These are phyloP conservation scores for Gari tellinella DNA, from an alignment of 2,888 invertebrate species.

Conservation along the genomic window DNA sequence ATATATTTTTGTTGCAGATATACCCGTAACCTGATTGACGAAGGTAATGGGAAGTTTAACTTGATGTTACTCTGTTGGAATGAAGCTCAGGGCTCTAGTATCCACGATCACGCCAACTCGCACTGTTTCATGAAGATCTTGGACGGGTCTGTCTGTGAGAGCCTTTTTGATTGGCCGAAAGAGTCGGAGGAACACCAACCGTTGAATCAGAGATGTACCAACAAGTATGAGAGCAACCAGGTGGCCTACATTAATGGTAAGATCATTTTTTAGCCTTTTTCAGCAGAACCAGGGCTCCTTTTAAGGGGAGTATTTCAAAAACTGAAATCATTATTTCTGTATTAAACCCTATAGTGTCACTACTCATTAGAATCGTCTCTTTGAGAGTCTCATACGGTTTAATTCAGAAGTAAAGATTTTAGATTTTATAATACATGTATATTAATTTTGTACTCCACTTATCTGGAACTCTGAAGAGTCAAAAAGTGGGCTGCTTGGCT, in stretches of 20 bases:
- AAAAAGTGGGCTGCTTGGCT: too few species aligned
- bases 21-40: constrained; percentile 97
- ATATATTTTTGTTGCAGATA: constrained; percentile 89
- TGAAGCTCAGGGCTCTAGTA: constrained; percentile 96
- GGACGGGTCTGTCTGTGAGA: constrained; percentile 89
- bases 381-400: too few species aligned
- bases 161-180: constrained; percentile 92
- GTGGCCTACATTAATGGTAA: constrained; percentile 98
- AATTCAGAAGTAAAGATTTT: too few species aligned
- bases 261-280: constrained; percentile 58
- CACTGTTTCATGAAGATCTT: constrained; percentile 98
- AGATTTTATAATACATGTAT: too few species aligned
- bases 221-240: constrained; percentile 89
- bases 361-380: too few species aligned
- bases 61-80: constrained; percentile 99
- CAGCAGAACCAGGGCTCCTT: too few species aligned
- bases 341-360: too few species aligned
- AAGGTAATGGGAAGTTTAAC: constrained; percentile 98
- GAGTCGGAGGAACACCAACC: constrained; percentile 82
- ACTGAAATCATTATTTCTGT: too few species aligned
- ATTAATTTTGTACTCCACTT: too few species aligned
- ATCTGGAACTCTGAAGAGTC: too few species aligned
- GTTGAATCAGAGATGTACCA: constrained; percentile 89
- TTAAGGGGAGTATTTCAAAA: too few species aligned
- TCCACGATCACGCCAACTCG: constrained; percentile 98